Evolutionary conservation across 2,113 vertebrate species (phyloP).

Genomic region (Amia ocellicauda): DNA sequence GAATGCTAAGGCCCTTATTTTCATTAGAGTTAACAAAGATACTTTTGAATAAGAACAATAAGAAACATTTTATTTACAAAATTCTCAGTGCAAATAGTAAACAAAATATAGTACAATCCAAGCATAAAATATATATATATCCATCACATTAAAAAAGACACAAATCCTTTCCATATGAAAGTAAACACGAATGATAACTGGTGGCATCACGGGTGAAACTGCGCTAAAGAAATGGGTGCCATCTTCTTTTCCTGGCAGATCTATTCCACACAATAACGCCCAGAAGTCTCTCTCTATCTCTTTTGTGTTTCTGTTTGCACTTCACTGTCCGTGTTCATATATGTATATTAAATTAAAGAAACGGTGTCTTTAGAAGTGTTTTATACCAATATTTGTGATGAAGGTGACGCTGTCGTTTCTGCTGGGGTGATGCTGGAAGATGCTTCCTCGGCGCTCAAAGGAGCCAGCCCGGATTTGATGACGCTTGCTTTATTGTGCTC

Average conservation of each 20-base stretch:
- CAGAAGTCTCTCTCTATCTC: neutral
- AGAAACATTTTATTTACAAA: conserved; percentile 96
- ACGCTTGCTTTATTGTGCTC: conserved; percentile 74
- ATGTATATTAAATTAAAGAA: conserved; percentile 29
- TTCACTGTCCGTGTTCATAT: neutral
- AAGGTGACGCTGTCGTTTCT: conserved; percentile 39
- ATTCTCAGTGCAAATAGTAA: conserved; percentile 78
- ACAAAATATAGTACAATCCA: conserved; percentile 60
- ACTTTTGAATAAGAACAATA: conserved; percentile 68
- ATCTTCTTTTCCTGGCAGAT: too few species aligned
- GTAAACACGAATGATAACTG: too few species aligned
- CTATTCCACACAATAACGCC: too few species aligned
- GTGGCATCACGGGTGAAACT: too few species aligned
- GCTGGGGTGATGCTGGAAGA: conserved; percentile 28
- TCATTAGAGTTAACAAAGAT: neutral
- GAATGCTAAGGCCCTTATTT: too few species aligned
- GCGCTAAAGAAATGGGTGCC: too few species aligned
- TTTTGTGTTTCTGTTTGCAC: neutral
- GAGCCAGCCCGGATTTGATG: conserved; percentile 64
- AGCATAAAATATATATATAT: too few species aligned
- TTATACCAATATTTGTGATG: conserved; percentile 54
- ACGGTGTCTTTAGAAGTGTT: conserved; percentile 4
- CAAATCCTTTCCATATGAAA: too few species aligned
- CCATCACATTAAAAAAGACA: too few species aligned
- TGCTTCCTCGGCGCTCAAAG: conserved; percentile 39